Base-by-base conservation (phyloP, 2,113 vertebrate species). In the Chauna torquata region DNA sequence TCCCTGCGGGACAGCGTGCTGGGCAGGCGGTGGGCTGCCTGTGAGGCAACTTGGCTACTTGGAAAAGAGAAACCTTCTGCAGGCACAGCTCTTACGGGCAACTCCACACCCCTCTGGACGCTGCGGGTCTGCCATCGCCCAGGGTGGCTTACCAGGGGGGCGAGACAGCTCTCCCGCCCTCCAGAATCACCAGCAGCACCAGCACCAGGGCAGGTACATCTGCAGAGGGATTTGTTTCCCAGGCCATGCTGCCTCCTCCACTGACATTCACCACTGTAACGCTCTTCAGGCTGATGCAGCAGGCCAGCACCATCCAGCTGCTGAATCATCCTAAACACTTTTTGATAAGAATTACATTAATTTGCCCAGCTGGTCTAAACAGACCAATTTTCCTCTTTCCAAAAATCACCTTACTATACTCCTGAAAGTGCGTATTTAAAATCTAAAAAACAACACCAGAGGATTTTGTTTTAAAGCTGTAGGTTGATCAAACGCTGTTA, bases 401-500 rank as follows among this genome's bases (percentile, higher is more conserved):
- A 76, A 57, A 44, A 72, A 18, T 9, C 23, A 74, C 14, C 50
- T 58, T 54, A 49, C 54, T 75, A 27, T 45, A 59, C 45, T 32
- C 54, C 30, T 69, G 57, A 44, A 85, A 82, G 66, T 2, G 1
- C 7, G 3, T 76, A 23, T 59, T 3, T 27, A 38, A 49, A 49
- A 58, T 59, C 65, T 10, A 68, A 25, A 85, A 18, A 24, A 32
- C 15, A 40, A 54, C 36, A 68, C 49, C 68, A 90, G 52, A 90
- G 82, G 44, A 91, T 76, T 91, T 90, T 20, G 90, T 90, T 96
- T 94, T 80, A 70, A 91, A 93, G 85, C 71, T 45, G 66, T 77
- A 82, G 75, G 92, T 49, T 72, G 87, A 94, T 92, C 74, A 66
- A 91, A 89, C 0, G 38, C 83, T 72, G 86, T 87, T 97, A 95